A percentile compares a stretch with the other conserved stretches of the same genome.
Evolutionary conservation across 2,888 invertebrate species (phyloP).

Genomic region (Agriotes lineatus): DNA sequence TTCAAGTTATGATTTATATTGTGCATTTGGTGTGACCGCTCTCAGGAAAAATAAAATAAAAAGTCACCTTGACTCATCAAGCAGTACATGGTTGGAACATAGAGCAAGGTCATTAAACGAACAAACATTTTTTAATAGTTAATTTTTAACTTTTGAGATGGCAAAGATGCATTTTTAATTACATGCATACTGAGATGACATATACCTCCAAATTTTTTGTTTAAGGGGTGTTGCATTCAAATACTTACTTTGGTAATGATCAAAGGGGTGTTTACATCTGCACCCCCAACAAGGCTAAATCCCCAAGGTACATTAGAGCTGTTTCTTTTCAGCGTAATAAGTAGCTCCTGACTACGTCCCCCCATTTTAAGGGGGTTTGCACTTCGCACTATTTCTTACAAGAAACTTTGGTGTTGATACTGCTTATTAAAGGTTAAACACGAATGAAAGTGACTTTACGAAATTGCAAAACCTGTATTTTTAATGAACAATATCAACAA

Average conservation of each 20-base stretch:
- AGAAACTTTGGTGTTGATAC: constrained; percentile 15
- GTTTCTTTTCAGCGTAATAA: constrained; percentile 80
- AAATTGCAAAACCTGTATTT: not conserved
- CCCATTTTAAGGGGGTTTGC: constrained; percentile 61
- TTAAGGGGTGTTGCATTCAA: not conserved
- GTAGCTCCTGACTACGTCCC: constrained; percentile 83
- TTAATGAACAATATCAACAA: constrained; percentile 22
- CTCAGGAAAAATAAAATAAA: not conserved
- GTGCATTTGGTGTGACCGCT: not conserved
- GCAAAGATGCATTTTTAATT: no score
- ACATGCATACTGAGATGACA: no score
- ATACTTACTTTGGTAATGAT: constrained; percentile 87
- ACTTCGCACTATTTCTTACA: constrained; percentile 13
- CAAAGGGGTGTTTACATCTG: constrained; percentile 87
- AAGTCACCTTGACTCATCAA: not conserved
- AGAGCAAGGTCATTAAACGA: no score
- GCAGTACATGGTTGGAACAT: no score
- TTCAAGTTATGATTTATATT: not conserved
- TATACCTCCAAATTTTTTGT: not conserved
- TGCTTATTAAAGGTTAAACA: not conserved
- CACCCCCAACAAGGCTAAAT: constrained; percentile 87
- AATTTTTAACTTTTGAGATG: no score
- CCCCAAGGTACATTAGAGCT: constrained; percentile 85
- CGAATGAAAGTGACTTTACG: no score
- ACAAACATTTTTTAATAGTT: no score